Conservation (phyloP, 2,888 invertebrate genomes). For the Nephrotoma flavescens region DNA sequence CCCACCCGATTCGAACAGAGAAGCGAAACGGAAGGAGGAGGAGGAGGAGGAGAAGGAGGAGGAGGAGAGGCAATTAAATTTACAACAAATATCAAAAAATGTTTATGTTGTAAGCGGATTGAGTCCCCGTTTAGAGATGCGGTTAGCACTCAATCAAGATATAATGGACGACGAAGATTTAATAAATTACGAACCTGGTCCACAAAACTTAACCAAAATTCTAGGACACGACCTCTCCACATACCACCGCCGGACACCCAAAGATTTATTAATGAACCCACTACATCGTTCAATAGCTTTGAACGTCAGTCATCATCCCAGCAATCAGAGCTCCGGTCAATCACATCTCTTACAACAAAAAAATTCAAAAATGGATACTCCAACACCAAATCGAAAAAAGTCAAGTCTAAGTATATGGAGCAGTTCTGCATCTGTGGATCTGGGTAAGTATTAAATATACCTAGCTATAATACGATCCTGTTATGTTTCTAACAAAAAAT, state of each 20-base stretch:
- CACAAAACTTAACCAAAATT: constrained; percentile 31
- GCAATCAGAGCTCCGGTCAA: constrained; percentile 27
- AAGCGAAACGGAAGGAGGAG: background rate
- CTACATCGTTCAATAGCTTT: background rate
- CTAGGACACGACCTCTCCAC: constrained; percentile 35
- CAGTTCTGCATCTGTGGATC: constrained; percentile 53
- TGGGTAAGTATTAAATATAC: constrained; percentile 24
- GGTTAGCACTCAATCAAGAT: constrained; percentile 41
- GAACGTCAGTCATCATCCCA: background rate
- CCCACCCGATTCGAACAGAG: background rate
- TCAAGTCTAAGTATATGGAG: constrained; percentile 44
- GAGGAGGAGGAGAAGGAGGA: background rate
- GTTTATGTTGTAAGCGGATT: constrained; percentile 23
- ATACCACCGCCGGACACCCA: constrained; percentile 34
- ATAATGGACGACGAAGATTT: constrained; percentile 38
- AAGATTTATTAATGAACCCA: constrained; percentile 31
- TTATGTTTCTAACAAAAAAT: too few relatives aligned
- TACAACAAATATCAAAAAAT: background rate
- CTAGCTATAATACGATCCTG: too few relatives aligned
- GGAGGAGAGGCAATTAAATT: background rate
- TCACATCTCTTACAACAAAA: constrained; percentile 34
- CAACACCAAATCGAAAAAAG: constrained; percentile 32
- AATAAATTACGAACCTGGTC: constrained; percentile 34
- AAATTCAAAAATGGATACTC: constrained; percentile 35
- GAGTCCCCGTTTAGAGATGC: constrained; percentile 52